Percentiles rank a stretch among this genome's conserved stretches.
Evolutionary conservation across 2,113 vertebrate species (phyloP).

Genomic region (Burhinus oedicnemus): DNA sequence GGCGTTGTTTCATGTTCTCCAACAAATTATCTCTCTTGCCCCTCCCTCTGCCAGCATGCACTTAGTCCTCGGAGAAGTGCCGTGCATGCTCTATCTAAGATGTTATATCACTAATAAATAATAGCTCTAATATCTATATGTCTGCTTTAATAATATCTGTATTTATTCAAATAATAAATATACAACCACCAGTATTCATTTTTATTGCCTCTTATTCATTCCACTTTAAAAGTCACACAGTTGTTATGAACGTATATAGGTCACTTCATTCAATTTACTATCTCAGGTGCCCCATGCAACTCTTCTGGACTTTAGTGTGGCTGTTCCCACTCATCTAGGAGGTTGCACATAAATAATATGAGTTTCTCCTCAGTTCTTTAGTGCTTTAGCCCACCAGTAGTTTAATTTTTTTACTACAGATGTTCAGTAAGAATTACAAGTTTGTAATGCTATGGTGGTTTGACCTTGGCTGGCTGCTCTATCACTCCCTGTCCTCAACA

Average conservation of each 20-base stretch:
- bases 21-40: neutral
- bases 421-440: neutral
- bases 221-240: neutral
- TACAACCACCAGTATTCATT: neutral
- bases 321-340: neutral
- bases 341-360: neutral
- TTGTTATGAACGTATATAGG: neutral
- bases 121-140: neutral
- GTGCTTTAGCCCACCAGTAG: neutral
- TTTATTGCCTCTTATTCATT: neutral
- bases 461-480: neutral
- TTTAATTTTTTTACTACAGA: neutral
- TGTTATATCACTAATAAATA: neutral
- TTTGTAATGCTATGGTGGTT: neutral
- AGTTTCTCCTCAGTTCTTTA: neutral
- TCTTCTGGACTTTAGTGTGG: neutral
- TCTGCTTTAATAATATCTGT: neutral
- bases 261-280: neutral
- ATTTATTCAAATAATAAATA: neutral
- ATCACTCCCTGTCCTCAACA: neutral
- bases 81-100: neutral
- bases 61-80: neutral
- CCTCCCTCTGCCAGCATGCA: neutral
- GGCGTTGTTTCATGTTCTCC: neutral
- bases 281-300: neutral